Base-by-base conservation (phyloP, 1,140 invertebrate genomes). In the Propsilocerus akamusi region DNA sequence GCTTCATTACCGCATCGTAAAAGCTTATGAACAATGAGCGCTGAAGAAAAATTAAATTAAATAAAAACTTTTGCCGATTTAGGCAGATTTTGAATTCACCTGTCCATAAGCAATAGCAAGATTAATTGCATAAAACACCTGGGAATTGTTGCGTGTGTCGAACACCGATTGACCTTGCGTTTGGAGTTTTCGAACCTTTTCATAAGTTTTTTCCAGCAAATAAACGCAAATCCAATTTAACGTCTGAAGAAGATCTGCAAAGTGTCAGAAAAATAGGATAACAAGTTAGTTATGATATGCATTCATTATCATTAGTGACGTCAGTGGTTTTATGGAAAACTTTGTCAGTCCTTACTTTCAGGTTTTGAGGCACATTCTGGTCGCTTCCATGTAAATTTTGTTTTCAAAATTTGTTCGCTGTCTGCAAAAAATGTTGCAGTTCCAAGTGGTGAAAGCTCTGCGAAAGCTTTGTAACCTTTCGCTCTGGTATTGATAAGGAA, bases 141-240 rank as follows among this genome's bases (percentile, higher is more conserved):
- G 85, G 25, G 76, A 75, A 51, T 83, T 75, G 64, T 81, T 84
- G 54, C 76, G 74, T 0, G 81, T 79, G 20, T 73, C 68, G 57
- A 86, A 84, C 22, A 68, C 61, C 62, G 77, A 72, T 46, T 73
- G 70, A 2, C 78, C 79, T n/a, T 68, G 55, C 0, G 54, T 53
- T 51, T 61, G 67, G 53, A 72, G 54, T 11, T 54, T 57, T 14
- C 61, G 62, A 46, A 76, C 71, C 58, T 77, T 78, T 34, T 72
- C 69, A 8, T 71, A 68, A 2, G 80, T 82, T 47, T 73, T 66
- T 54, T 78, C 69, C 41, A 89, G 64, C 22, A 84, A 64, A 67
- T 78, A 85, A 30, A 77, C 77, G 4, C 83, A 74, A 12, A 89
- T 67, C 82, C 83, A 89, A 59, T 77, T 75, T 60, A 83, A 81